Base-by-base conservation (phyloP, 2,797 vertebrate genomes). In the Gymnodraco acuticeps region DNA sequence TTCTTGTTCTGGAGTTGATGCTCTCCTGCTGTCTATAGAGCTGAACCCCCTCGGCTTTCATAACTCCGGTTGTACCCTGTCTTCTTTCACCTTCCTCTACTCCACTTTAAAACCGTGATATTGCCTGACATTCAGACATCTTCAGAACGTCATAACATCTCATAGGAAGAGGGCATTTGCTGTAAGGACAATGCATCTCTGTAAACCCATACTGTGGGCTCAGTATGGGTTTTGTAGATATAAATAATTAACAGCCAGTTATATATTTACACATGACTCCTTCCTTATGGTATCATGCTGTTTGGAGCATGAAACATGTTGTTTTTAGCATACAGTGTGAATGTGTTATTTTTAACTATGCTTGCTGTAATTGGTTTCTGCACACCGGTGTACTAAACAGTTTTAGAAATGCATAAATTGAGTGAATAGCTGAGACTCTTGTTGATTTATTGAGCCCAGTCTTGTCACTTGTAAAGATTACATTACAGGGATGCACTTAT, bases 1-100 rank as follows among this genome's bases (percentile, higher is more conserved):
- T 45, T 58, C 47, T 74, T 27, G 10, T 64, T 23, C 50, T 65
- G 50, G 11, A 72, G 75, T 65, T 63, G 54, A 71, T 61, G 43
- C 10, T 50, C 59, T 50, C 56, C 81, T 51, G 70, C 70, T 31
- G 66, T 16, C 59, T 80, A 6, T 2, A 43, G 59, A 19, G 55
- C 42, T n/a, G 63, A 45, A 38, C 14, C 23, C 46, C 56, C 5
- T 19, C 19, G 60, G 48, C 54, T 64, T 60, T 64, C 43, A 59
- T 13, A 78, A 23, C 69, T 86, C 51, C 3, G 3, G 53, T 0
- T 60, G 47, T 3, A 65, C 51, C 33, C 63, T 19, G 12, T 62
- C 73, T 3, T 62, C 23, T 53, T 52, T 19, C 33, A 66, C 47
- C 33, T 48, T 70, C 42, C 23, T 73, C 52, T 23, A 42, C 48